phyloP scores from a whole-genome alignment of 2,888 invertebrate species.

The Euplexia lucipara region DNA sequence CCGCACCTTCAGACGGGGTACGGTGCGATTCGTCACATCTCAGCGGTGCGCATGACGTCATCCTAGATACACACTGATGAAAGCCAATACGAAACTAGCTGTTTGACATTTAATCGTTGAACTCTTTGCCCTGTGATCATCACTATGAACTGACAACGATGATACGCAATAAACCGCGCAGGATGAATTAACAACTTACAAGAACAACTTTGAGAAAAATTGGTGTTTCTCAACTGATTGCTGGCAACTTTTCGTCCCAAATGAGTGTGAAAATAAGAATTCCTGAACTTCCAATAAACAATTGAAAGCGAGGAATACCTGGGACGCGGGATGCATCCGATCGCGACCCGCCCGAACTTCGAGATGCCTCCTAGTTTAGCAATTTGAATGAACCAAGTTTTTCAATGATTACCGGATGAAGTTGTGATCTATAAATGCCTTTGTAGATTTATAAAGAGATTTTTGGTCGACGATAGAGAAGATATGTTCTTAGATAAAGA shows the following conservation, averaged over 20 bases:
- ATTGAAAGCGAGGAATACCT: slow-evolving; percentile 57
- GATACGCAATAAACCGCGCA: no score
- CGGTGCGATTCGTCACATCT: no score
- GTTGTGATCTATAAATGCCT: slow-evolving; percentile 26
- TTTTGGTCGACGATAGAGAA: neutral
- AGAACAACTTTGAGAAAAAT: no score
- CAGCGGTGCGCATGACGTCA: no score
- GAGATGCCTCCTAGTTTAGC: slow-evolving; percentile 65
- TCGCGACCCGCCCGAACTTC: slow-evolving; percentile 60
- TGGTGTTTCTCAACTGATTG: no score
- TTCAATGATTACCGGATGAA: slow-evolving; percentile 69
- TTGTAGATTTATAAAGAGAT: neutral
- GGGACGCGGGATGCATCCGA: slow-evolving; percentile 52
- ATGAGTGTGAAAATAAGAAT: slow-evolving; percentile 52
- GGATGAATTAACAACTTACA: no score
- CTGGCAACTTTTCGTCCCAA: slow-evolving; percentile 43
- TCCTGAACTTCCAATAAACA: slow-evolving; percentile 60
- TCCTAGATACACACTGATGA: no score
- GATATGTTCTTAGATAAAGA: neutral
- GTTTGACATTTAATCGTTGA: no score
- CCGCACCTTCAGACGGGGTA: no score
- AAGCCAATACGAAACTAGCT: no score
- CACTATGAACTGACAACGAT: no score
- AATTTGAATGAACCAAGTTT: slow-evolving; percentile 74
- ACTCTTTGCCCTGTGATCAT: no score